Evolutionary conservation across 2,113 vertebrate genomes (phyloP).

Genomic region (Micromys minutus): DNA sequence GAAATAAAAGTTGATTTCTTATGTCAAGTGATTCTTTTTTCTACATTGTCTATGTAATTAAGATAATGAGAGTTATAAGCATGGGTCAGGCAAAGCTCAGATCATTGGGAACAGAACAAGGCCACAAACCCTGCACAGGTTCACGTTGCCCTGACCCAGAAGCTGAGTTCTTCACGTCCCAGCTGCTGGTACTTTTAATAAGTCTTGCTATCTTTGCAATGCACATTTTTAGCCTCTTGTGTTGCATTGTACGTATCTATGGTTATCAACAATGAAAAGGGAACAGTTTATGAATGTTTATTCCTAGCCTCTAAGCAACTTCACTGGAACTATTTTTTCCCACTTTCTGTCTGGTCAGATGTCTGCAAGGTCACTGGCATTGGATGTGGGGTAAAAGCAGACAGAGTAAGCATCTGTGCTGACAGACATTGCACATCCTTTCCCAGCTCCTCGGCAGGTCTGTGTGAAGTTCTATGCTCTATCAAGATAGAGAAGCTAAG

Average conservation of each 20-base stretch:
- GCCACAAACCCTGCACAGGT: not conserved
- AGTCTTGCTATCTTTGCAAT: slow-evolving; percentile 66
- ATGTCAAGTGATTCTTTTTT: not conserved
- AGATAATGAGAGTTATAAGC: not conserved
- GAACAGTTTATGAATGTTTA: slow-evolving; percentile 64
- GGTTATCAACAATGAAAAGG: slow-evolving; percentile 33
- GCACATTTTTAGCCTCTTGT: slow-evolving; percentile 63
- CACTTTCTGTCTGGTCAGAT: slow-evolving; percentile 42
- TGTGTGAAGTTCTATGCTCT: not conserved
- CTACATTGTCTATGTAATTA: not conserved
- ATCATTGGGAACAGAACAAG: slow-evolving; percentile 41
- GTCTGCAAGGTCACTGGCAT: not conserved
- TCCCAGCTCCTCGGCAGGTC: not conserved
- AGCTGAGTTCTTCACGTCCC: not conserved
- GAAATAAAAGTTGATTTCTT: slow-evolving; percentile 43
- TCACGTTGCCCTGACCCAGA: not conserved
- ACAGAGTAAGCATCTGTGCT: not conserved
- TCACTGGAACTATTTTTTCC: slow-evolving; percentile 30
- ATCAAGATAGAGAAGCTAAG: not conserved
- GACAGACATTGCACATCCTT: not conserved
- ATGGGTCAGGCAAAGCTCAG: slow-evolving; percentile 39
- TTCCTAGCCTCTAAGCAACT: slow-evolving; percentile 73
- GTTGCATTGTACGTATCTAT: not conserved
- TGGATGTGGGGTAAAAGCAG: not conserved
- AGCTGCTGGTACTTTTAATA: slow-evolving; percentile 65